These are phyloP conservation scores for Loriculus beryllinus DNA, from an alignment of 2,797 vertebrate species.

Conservation along the genomic window DNA sequence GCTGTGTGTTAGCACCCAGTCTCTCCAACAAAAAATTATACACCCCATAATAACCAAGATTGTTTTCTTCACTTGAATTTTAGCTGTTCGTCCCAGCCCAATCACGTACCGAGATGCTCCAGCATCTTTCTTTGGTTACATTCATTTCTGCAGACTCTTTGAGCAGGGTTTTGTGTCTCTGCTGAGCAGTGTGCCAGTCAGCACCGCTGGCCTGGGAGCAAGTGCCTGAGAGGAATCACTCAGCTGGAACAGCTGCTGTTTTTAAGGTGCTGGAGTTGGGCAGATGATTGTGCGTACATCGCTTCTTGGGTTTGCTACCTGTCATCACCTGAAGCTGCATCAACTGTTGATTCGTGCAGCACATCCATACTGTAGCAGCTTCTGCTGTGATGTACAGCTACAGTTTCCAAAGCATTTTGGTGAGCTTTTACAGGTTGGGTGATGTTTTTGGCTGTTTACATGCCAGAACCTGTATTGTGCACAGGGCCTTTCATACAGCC, in stretches of 20 bases:
- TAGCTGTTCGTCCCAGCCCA: not conserved
- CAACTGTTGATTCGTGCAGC: not conserved
- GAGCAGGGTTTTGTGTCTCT: not conserved
- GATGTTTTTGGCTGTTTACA: not conserved
- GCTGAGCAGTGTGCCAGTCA: not conserved
- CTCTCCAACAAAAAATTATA: not conserved
- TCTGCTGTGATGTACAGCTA: not conserved
- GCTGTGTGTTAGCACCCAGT: not conserved
- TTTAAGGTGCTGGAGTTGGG: not conserved
- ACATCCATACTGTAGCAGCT: not conserved
- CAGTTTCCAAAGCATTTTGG: not conserved
- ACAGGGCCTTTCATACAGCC: not conserved
- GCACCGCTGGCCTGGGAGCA: not conserved
- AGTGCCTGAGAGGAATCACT: not conserved
- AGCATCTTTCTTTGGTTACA: not conserved
- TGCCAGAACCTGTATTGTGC: not conserved
- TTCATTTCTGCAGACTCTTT: not conserved
- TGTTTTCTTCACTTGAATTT: not conserved
- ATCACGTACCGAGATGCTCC: not conserved
- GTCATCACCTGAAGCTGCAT: conserved; percentile 26
- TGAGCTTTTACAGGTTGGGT: not conserved
- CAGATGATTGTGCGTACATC: not conserved
- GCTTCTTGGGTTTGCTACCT: conserved; percentile 14
- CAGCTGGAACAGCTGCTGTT: not conserved
- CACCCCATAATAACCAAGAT: not conserved